These are phyloP conservation scores for Pachliopta kotzebuea DNA, from an alignment of 2,888 invertebrate genomes.

Conservation along the genomic window DNA sequence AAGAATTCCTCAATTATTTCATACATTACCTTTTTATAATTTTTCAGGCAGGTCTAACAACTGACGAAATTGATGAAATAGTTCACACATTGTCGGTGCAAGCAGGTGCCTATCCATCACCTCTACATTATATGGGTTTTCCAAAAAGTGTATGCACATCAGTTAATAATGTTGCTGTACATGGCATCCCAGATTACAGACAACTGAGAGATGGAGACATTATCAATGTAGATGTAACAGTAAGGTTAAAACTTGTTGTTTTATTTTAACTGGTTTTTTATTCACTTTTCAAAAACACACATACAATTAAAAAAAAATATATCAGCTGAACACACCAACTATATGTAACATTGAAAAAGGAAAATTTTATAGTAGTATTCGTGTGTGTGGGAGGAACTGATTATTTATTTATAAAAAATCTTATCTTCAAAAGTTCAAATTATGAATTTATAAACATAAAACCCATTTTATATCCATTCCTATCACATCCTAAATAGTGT, in stretches of 20 bases:
- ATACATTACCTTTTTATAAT: background rate
- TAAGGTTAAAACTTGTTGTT: constrained; percentile 59
- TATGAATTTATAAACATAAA: no score
- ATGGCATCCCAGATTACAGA: constrained; percentile 95
- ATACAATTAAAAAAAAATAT: no score
- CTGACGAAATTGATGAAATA: constrained; percentile 90
- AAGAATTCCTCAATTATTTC: no score
- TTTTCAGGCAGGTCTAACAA: constrained; percentile 87
- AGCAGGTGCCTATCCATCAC: constrained; percentile 93
- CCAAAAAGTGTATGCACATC: constrained; percentile 96
- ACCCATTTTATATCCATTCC: no score
- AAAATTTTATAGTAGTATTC: no score
- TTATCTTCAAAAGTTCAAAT: no score
- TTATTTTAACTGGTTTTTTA: background rate
- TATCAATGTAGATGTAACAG: constrained; percentile 94
- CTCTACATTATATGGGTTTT: constrained; percentile 90
- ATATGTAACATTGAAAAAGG: no score
- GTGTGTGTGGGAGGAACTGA: no score
- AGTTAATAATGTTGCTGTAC: constrained; percentile 94
- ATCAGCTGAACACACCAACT: no score
- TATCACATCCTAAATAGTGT: no score
- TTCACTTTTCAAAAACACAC: background rate
- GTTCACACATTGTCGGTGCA: constrained; percentile 86
- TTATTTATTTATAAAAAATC: no score
- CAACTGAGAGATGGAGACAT: constrained; percentile 92